Evolutionary conservation across 2,113 vertebrate genomes (phyloP), one percentile per base, ranked within the genome.

Genomic region (Zosterops hypoxanthus): DNA sequence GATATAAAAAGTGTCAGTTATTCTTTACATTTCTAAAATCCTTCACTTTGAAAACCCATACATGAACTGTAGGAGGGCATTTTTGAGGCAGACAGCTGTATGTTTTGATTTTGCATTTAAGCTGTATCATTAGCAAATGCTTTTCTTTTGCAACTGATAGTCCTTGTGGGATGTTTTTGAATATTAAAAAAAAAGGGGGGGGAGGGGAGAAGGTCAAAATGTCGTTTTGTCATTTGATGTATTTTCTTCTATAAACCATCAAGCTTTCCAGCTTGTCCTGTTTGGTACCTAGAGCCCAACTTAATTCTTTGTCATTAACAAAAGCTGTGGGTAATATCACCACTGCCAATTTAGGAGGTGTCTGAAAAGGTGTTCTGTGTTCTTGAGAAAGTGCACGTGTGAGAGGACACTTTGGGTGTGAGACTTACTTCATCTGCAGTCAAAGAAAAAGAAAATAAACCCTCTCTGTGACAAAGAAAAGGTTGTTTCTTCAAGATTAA

Each of bases 11-110:
- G 63, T 97, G 76, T 88, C 90, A 95, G 60, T 95, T 94, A 93
- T 95, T 96, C 87, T 92, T 97, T 96, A 91, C 61, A 75, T 95
- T 97, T 94, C 92, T 93, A 76, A 82, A 97, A 82, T 7, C 39
- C 63, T 96, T 90, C 81, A 86, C 87, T 95, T 97, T 94, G 75
- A 92, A 97, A 95, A 89, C 90, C 60, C 92, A 36, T 87, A 92
- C 72, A 94, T 85, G 85, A 97, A 71, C 71, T 53, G 25, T 79
- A 94, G 64, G 79, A 97, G 72, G 68, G 53, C 31, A 39, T 73
- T 94, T 96, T 90, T 63, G 50, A 95, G 93, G 47, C 56, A 95
- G n/a, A 44, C 18, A 86, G 69, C 50, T 95, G 69, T 86, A 94
- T 29, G 15, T 94, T 96, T 96, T 82, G 90, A 21, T 91, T 96